Percentiles rank a stretch among this genome's conserved stretches.
Conservation (phyloP, 2,888 invertebrate species). For the Standfussiana lucernea region DNA sequence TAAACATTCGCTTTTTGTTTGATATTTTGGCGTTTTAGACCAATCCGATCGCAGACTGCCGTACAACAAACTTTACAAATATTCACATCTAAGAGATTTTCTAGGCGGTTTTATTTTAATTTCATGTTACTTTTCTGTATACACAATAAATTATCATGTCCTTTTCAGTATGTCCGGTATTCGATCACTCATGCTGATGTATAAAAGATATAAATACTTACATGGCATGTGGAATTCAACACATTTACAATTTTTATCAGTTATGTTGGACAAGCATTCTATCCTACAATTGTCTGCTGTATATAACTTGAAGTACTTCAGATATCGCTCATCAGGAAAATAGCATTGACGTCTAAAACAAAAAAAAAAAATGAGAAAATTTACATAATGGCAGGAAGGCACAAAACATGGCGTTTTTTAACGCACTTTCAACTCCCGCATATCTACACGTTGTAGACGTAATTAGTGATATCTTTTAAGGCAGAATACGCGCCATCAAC, state of each 20-base stretch:
- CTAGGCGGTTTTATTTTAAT: not conserved
- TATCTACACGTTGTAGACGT: not conserved
- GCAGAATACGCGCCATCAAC: too few species aligned
- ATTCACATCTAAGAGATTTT: not conserved
- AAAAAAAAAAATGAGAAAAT: not conserved
- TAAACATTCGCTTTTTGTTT: not conserved
- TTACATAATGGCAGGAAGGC: not conserved
- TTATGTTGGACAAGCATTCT: slow-evolving; percentile 77
- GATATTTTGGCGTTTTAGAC: not conserved
- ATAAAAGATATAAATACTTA: slow-evolving; percentile 63
- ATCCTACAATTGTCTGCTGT: slow-evolving; percentile 76
- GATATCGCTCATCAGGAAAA: slow-evolving; percentile 71
- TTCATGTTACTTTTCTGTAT: not conserved
- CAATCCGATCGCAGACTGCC: not conserved
- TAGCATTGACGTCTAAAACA: slow-evolving; percentile 78
- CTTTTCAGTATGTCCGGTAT: not conserved
- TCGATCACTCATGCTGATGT: not conserved
- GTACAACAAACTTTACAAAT: not conserved
- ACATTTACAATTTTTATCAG: slow-evolving; percentile 70
- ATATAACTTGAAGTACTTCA: slow-evolving; percentile 76
- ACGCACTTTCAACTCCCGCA: not conserved
- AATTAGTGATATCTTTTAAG: not conserved
- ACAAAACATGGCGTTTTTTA: not conserved
- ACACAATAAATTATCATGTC: not conserved
- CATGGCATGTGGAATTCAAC: slow-evolving; percentile 79